These are phyloP conservation scores for Gyps fulvus DNA, from an alignment of 2,113 vertebrate genomes.

Conservation along the genomic window DNA sequence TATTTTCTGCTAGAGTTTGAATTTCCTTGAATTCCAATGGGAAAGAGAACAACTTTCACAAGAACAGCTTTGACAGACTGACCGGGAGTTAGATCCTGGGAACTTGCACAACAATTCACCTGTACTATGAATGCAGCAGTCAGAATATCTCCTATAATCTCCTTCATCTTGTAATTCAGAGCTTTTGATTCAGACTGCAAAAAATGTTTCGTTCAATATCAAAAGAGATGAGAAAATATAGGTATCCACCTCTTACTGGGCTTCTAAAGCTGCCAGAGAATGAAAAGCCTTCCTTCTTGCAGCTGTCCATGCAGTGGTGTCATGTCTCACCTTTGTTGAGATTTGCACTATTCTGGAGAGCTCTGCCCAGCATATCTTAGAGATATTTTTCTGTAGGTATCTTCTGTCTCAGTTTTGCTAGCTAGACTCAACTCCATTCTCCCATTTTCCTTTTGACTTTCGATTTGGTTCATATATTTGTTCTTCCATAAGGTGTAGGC, in stretches of 20 bases:
- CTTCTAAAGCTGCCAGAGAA: background rate
- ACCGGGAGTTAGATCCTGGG: background rate
- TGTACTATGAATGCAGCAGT: background rate
- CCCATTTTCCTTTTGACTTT: background rate
- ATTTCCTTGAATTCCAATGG: conserved; percentile 61
- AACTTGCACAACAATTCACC: background rate
- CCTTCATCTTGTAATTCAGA: background rate
- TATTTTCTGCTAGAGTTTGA: conserved; percentile 43
- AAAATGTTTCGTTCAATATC: background rate
- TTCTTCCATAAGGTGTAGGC: background rate
- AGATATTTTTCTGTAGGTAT: background rate
- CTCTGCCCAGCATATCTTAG: background rate
- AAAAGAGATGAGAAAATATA: background rate
- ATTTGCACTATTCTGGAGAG: background rate
- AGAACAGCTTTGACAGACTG: background rate
- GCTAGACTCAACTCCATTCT: background rate
- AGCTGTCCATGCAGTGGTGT: background rate
- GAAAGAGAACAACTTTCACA: conserved; percentile 42
- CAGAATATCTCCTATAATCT: background rate
- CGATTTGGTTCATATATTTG: background rate
- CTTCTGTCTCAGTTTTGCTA: background rate
- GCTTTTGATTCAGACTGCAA: background rate
- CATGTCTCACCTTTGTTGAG: background rate
- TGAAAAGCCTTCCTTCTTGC: background rate
- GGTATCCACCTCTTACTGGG: background rate